Evolutionary conservation across 2,888 invertebrate genomes (phyloP), one percentile per base, ranked within the genome.

Genomic region (Lapara coniferarum): DNA sequence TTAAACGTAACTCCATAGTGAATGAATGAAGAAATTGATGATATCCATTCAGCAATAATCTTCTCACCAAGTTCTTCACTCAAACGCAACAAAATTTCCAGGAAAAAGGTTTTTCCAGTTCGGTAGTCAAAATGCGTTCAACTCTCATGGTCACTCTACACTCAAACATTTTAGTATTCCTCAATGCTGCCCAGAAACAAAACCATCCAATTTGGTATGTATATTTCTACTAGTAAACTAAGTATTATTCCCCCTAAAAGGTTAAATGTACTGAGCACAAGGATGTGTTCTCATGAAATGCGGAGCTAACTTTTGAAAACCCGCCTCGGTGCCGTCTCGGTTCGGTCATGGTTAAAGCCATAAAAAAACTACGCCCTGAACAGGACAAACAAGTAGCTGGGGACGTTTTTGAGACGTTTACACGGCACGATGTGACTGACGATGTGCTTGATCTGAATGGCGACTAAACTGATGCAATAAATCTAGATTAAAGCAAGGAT

Each of bases 341-440:
- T 44, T 67, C 53, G 59, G 68, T 68, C 68, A 59, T 63, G 63
- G 68, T 44, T 53, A 19, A 55, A 55, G 63, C 19, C 46, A 19
- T 56, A 69, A 68, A 69, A 69, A 63, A 69, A 44, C 46, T 46
- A 53, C 53, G 37, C 44, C 71, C 77, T 77, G 73, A 74, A 77
- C 76, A 80, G 78, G 72, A 78, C 78, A 75, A 75, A 79, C 78
- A 75, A 74, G 80, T 73, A 77, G 74, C 75, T 72, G 73, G 58
- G 56, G 52, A 12, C 37, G 67, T 49, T 37, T 14, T 14, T 49
- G 53, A 59, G 70, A 67, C 72, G 66, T 84, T 85, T 84, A 84
- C 68, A 74, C 25, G 44, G 25, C 25, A 72, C 81, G 82, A 79
- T 74, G 70, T 72, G 19, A 55, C 55, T 53, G n/a, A 53, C 16